These are phyloP conservation scores for Portevinia maculata DNA, from an alignment of 2,888 invertebrate species.

Conservation along the genomic window DNA sequence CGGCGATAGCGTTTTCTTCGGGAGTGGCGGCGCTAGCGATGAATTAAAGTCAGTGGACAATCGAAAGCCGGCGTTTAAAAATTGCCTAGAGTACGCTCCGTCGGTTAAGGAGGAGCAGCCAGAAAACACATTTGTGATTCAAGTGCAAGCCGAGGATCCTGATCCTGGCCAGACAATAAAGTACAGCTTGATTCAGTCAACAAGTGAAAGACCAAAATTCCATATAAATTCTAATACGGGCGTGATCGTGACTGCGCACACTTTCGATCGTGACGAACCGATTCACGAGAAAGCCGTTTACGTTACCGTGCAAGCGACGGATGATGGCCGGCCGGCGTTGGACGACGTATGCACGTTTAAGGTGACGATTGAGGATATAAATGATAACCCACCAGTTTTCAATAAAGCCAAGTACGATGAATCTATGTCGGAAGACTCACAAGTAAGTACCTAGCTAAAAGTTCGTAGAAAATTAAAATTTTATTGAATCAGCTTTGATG, in stretches of 20 bases:
- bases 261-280: conserved; percentile 95
- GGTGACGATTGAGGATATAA: conserved; percentile 94
- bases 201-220: conserved; percentile 90
- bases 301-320: conserved; percentile 94
- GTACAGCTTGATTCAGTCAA: conserved; percentile 91
- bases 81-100: conserved; percentile 92
- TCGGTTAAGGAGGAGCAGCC: conserved; percentile 91
- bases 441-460: conserved; percentile 82
- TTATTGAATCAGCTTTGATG: too few species aligned
- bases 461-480: background rate
- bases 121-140: conserved; percentile 89
- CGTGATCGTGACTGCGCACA: conserved; percentile 89
- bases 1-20: conserved; percentile 60
- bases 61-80: conserved; percentile 93
- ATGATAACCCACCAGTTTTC: conserved; percentile 89
- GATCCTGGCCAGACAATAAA: conserved; percentile 91
- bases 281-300: conserved; percentile 91
- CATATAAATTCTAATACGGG: conserved; percentile 91
- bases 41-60: conserved; percentile 84
- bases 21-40: conserved; percentile 73
- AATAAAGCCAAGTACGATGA: conserved; percentile 86
- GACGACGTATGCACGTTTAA: conserved; percentile 97
- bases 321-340: conserved; percentile 94
- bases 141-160: conserved; percentile 82
- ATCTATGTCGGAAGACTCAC: conserved; percentile 92